Conservation (phyloP, 2,113 vertebrate species). For the Numida meleagris region DNA sequence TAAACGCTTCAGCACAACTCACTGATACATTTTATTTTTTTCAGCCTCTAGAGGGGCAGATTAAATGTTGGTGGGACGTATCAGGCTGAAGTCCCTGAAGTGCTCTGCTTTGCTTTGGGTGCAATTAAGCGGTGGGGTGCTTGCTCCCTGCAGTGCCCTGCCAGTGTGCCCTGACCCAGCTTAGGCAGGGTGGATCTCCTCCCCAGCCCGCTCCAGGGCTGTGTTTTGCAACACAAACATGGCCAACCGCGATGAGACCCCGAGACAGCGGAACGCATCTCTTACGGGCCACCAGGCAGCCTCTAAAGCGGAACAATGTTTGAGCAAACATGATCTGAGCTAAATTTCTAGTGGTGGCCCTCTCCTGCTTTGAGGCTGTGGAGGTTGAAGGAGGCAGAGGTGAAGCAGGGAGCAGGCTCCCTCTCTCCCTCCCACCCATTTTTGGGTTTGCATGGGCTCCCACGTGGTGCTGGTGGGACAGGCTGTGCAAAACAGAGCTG, state of each 20-base stretch:
- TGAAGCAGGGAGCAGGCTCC: background rate
- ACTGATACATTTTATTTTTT: background rate
- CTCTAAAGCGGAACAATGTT: background rate
- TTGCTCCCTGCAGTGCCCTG: fast-evolving
- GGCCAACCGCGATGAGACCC: background rate
- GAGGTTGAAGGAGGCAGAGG: background rate
- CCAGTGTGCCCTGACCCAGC: background rate
- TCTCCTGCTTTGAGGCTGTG: background rate
- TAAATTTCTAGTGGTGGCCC: background rate
- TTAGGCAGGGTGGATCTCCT: background rate
- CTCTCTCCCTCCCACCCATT: background rate
- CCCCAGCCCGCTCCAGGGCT: fast-evolving
- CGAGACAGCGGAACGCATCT: background rate
- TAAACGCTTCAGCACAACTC: background rate
- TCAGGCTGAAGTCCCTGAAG: background rate
- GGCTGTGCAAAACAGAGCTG: background rate
- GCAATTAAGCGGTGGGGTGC: background rate
- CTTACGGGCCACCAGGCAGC: background rate
- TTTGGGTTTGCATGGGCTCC: background rate
- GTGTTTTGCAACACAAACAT: background rate
- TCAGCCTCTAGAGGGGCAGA: background rate
- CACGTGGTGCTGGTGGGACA: background rate
- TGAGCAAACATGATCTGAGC: fast-evolving
- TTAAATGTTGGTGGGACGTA: background rate
- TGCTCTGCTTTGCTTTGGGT: background rate